Evolutionary conservation across 1,140 invertebrate genomes (phyloP), one percentile per base, ranked within the genome.

Genomic region (Xylocopa sonorina): DNA sequence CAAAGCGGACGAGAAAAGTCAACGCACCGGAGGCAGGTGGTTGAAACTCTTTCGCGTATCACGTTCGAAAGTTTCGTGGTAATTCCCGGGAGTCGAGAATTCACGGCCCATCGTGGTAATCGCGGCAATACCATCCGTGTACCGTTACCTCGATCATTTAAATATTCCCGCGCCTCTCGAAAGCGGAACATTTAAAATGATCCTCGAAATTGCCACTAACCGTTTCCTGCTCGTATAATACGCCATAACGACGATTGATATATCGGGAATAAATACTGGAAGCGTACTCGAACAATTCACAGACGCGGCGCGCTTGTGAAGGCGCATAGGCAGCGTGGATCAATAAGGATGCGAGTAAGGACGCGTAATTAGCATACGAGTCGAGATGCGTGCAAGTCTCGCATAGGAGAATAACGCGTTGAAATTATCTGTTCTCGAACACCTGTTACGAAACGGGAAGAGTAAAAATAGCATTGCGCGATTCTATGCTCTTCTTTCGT

Each of bases 41-140:
- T 21, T 67, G 38, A 29, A 50, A 53, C 73, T 78, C 75, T 71
- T 78, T 50, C 66, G 58, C 75, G 64, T 77, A 71, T 68, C 64
- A 58, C 32, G 75, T 27, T 41, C n/a, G 46, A 71, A 68, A 69
- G 34, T 34, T 78, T 71, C 53, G 71, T 29, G 46, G 41, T 21
- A 41, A 69, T 69, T 71, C 66, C 46, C 14, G 72, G 21, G 53
- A 16, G 46, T 27, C 24, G 32, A 21, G 75, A 50, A 78, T 78
- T 71, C 43, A 60, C 66, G 21, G 53, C n/a, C 29, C 29, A 43
- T 32, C 29, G 24, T 69, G 46, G 64, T 58, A 69, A 77, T 69
- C 64, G 43, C 43, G 51, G 16, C 10, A 34, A 76, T 32, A 53
- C 29, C 16, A 16, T 7, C 53, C 29, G n/a, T 71, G 75, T 58